phyloP scores from a whole-genome alignment of 2,888 invertebrate species.

The Cacoxenus indagator region DNA sequence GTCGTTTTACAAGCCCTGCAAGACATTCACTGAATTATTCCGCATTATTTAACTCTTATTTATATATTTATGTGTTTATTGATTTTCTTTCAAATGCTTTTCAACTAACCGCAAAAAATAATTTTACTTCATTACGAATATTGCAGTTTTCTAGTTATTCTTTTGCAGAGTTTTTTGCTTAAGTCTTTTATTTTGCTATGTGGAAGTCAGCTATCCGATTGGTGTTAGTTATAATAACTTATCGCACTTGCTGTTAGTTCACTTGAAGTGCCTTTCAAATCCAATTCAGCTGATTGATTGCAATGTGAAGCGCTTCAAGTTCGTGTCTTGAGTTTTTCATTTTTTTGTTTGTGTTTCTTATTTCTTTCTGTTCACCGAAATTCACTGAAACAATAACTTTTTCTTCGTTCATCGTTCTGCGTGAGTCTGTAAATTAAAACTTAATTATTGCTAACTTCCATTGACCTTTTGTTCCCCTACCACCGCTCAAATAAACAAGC shows the following conservation, averaged over 20 bases:
- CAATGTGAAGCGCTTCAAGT: not conserved
- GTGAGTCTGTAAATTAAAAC: conserved; percentile 30
- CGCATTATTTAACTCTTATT: too few species aligned
- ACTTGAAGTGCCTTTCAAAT: not conserved
- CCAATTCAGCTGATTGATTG: not conserved
- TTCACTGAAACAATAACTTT: not conserved
- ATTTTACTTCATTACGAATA: not conserved
- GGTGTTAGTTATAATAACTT: not conserved
- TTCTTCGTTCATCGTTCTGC: not conserved
- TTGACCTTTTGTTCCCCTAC: conserved; percentile 47
- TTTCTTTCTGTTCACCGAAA: not conserved
- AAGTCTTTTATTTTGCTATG: conserved; percentile 43
- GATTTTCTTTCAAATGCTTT: not conserved
- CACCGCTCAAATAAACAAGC: conserved; percentile 38
- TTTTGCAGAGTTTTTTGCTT: conserved; percentile 49
- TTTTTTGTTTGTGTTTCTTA: conserved; percentile 19
- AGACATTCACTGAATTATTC: too few species aligned
- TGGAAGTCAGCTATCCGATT: not conserved
- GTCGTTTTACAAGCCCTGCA: not conserved
- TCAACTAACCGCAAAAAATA: not conserved
- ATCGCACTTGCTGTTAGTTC: conserved; percentile 5
- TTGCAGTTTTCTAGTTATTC: not conserved
- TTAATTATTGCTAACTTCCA: conserved; percentile 53
- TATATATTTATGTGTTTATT: not conserved
- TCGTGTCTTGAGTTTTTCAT: conserved; percentile 17